Percentiles rank a stretch among this genome's conserved stretches.
phyloP scores from a whole-genome alignment of 2,888 invertebrate genomes.

The Onthophagus sagittarius region DNA sequence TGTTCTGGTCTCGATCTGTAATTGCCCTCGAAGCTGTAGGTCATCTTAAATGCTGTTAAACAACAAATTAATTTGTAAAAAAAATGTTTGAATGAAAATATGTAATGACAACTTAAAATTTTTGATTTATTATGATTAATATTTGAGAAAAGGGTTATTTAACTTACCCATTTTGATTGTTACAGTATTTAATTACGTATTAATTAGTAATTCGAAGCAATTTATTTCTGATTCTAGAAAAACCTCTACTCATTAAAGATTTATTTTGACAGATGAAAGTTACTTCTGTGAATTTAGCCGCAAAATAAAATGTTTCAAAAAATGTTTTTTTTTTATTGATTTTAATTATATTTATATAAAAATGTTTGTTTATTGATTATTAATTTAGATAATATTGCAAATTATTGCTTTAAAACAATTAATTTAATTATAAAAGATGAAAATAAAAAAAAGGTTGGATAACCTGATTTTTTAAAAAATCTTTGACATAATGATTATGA shows the following conservation, averaged over 20 bases:
- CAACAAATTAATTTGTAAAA: background rate
- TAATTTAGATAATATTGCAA: conserved; percentile 17
- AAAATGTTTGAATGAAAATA: background rate
- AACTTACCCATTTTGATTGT: conserved; percentile 15
- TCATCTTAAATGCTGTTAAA: conserved; percentile 42
- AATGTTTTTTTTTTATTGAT: no score
- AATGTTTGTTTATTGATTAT: conserved; percentile 10
- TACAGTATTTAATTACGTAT: background rate
- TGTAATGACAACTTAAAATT: background rate
- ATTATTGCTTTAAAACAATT: no score
- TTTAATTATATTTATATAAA: background rate
- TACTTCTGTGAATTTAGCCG: background rate
- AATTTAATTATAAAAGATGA: no score
- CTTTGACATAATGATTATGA: no score
- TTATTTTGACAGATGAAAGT: background rate
- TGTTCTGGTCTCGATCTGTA: conserved; percentile 83
- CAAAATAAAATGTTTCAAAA: background rate
- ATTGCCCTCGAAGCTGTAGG: conserved; percentile 84
- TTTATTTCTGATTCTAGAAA: background rate
- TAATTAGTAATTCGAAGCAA: background rate
- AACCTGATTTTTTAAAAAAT: no score
- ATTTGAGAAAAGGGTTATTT: background rate
- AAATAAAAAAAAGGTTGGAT: no score
- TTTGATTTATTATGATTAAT: background rate
- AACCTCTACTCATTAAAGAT: background rate